A percentile compares a stretch with the other conserved stretches of the same genome.
Conservation (phyloP, 2,797 vertebrate genomes). For the Philypnodon macrostomus region DNA sequence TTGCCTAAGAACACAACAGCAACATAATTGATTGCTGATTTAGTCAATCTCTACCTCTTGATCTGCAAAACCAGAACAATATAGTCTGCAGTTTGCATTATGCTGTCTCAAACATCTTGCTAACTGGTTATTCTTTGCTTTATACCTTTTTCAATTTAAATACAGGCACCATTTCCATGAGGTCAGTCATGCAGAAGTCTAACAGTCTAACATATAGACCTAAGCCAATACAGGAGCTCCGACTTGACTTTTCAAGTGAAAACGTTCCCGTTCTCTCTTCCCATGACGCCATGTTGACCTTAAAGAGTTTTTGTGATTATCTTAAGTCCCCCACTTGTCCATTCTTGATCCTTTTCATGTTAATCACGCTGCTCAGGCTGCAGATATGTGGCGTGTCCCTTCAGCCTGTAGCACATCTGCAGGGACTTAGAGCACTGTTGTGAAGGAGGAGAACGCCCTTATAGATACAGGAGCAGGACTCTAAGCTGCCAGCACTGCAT, state of each 20-base stretch:
- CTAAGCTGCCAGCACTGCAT: slow-evolving; percentile 43
- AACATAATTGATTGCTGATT: too few species aligned
- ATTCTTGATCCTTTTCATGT: slow-evolving; percentile 38
- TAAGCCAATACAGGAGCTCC: slow-evolving; percentile 36
- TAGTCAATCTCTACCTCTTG: too few species aligned
- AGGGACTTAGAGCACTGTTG: slow-evolving; percentile 50
- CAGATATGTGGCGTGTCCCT: slow-evolving; percentile 56
- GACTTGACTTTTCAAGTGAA: slow-evolving; percentile 14
- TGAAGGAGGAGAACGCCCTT: slow-evolving; percentile 62
- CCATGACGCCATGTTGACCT: slow-evolving; percentile 33
- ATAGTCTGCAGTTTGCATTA: too few species aligned
- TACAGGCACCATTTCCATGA: not conserved
- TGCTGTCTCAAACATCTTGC: too few species aligned
- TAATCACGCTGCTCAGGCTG: slow-evolving; percentile 48
- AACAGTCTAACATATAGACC: not conserved
- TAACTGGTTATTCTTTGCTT: too few species aligned
- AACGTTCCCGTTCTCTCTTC: slow-evolving; percentile 8
- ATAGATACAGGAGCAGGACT: slow-evolving; percentile 58
- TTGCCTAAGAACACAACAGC: too few species aligned
- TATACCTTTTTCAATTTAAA: too few species aligned
- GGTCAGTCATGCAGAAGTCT: not conserved
- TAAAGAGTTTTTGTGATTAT: slow-evolving; percentile 21
- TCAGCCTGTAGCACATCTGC: too few species aligned
- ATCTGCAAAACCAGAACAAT: too few species aligned
- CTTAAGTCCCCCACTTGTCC: slow-evolving; percentile 34